Evolutionary conservation across 2,888 invertebrate genomes (phyloP).

Genomic region (Nemotelus pantherinus): DNA sequence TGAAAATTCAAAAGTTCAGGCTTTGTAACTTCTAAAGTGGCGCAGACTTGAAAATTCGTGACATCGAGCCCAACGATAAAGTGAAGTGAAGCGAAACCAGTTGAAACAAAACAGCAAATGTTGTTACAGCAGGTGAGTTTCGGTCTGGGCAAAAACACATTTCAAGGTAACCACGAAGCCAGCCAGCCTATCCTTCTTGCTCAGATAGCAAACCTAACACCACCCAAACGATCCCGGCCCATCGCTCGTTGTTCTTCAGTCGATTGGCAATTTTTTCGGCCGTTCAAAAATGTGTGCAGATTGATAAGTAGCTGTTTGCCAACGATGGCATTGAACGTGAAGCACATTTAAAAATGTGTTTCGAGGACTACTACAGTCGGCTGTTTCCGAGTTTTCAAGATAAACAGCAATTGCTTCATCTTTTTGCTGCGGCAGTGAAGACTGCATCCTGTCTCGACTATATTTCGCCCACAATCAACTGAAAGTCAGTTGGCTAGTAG

Average conservation of each 20-base stretch:
- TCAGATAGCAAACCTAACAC: not conserved
- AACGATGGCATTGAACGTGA: slow-evolving; percentile 13
- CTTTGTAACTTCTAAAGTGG: slow-evolving; percentile 22
- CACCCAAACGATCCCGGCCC: not conserved
- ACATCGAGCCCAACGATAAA: not conserved
- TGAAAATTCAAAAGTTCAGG: slow-evolving; percentile 16
- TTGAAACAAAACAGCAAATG: not conserved
- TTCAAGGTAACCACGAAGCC: not conserved
- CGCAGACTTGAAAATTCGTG: slow-evolving; percentile 10
- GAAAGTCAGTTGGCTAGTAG: not conserved
- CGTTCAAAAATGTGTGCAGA: not conserved
- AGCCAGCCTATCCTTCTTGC: not conserved
- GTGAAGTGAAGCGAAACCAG: slow-evolving; percentile 7
- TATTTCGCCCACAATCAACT: not conserved
- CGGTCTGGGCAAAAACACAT: not conserved
- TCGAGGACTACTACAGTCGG: not conserved
- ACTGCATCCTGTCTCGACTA: no score
- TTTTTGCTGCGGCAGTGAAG: no score
- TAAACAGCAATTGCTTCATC: not conserved
- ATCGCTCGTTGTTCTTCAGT: not conserved
- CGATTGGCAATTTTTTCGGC: not conserved
- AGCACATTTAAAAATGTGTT: slow-evolving; percentile 22
- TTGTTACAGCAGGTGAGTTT: not conserved
- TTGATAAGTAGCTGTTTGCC: slow-evolving; percentile 31
- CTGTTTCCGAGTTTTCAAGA: not conserved